Evolutionary conservation across 2,797 vertebrate genomes (phyloP).

Genomic region (Philypnodon macrostomus): DNA sequence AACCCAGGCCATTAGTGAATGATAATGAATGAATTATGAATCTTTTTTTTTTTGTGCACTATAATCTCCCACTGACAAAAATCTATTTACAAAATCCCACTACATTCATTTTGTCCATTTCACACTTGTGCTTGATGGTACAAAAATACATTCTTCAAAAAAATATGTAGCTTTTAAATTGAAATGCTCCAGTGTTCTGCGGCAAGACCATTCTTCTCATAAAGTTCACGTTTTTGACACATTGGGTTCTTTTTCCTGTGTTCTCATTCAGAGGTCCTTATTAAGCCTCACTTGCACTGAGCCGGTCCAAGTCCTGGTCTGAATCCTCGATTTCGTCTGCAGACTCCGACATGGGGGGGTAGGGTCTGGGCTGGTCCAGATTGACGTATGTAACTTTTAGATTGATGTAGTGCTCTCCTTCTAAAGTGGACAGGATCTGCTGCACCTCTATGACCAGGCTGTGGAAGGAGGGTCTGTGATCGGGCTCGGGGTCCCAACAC

Average conservation of each 20-base stretch:
- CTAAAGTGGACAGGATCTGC: conserved; percentile 72
- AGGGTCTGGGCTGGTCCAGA: conserved; percentile 76
- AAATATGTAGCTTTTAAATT: no score
- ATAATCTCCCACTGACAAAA: conserved; percentile 7
- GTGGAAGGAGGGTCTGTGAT: conserved; percentile 80
- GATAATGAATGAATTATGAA: no score
- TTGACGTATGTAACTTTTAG: conserved; percentile 86
- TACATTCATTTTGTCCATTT: conserved; percentile 56
- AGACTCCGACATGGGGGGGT: conserved; percentile 59
- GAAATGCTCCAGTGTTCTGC: conserved; percentile 4
- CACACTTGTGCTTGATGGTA: conserved; percentile 28
- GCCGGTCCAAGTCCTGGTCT: conserved; percentile 43
- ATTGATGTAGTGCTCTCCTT: conserved; percentile 91
- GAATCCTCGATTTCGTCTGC: conserved; percentile 62
- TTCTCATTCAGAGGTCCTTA: conserved; percentile 16
- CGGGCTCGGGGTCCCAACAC: conserved; percentile 86
- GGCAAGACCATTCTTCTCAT: conserved; percentile 10
- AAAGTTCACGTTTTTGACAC: background rate
- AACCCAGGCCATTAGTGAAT: no score
- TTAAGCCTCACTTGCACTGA: conserved; percentile 35
- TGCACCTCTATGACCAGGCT: conserved; percentile 78
- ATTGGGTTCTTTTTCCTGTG: background rate
- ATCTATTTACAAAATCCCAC: conserved; percentile 25
- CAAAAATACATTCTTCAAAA: conserved; percentile 1
- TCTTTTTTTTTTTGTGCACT: conserved; percentile 1